Evolutionary conservation across 1,140 invertebrate genomes (phyloP), one percentile per base, ranked within the genome.

Genomic region (Leptoteleia sp.): DNA sequence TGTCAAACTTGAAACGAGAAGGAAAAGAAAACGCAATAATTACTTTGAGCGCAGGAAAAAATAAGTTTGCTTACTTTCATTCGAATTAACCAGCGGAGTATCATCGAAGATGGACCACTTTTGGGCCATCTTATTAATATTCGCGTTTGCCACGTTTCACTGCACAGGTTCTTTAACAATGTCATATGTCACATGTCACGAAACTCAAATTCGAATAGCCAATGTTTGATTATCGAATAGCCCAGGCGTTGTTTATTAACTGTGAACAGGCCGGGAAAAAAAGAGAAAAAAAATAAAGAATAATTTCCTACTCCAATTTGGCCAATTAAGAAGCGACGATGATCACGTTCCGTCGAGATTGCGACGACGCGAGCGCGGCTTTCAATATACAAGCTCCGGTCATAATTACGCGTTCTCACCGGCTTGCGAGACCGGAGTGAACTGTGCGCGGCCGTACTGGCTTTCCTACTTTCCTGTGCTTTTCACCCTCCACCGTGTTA

Each of bases 401-500:
- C 71, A 52, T 70, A 62, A 70, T 52, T 65, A 71, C 76, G 76
- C 79, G 83, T 72, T 54, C 75, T 77, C 71, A 78, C 80, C 80
- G 67, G 82, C 82, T 83, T 79, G 83, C 84, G 77, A 82, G 84
- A 80, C 85, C 82, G 85, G 67, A 82, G 78, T 81, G 83, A 86
- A 83, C 85, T 82, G 84, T 81, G 82, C 79, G 76, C 83, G 72
- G 64, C 40, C 64, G 76, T 76, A 75, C 61, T 76, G 64, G 85
- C 82, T 86, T 85, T 86, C 85, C 85, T 84, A 82, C 85, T 87
- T 87, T 82, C 81, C 81, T 68, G 68, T 78, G 57, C 79, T 71
- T 80, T 72, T 79, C 77, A 67, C 79, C 73, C 78, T 70, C 78
- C 72, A 67, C 64, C 25, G 48, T 64, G 31, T 64, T 42, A 27